phyloP scores from a whole-genome alignment of 1,140 invertebrate species.

The Drosophila micromelanica region DNA sequence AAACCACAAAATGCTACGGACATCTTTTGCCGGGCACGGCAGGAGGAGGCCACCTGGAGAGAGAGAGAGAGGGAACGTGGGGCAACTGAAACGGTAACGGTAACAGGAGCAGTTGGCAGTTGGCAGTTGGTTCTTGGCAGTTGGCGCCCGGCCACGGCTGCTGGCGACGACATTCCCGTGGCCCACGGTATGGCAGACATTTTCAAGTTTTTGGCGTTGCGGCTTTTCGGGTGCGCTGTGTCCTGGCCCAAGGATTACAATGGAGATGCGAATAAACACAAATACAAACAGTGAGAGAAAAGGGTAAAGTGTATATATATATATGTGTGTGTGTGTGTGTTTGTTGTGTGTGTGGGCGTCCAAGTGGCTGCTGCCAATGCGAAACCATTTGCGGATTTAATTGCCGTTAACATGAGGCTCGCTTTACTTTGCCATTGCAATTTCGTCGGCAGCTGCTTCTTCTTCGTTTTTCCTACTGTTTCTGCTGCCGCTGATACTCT shows the following conservation, averaged over 20 bases:
- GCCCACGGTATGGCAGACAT: slow-evolving; percentile 59
- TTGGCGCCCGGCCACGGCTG: neutral
- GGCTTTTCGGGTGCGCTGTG: slow-evolving; percentile 53
- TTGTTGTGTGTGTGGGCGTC: neutral
- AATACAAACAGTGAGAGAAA: neutral
- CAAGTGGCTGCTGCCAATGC: slow-evolving; percentile 53
- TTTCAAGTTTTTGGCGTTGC: slow-evolving; percentile 74
- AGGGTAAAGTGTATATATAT: too few species aligned
- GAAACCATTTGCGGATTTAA: slow-evolving; percentile 81
- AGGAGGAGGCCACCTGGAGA: neutral
- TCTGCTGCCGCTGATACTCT: neutral
- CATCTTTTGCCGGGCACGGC: slow-evolving; percentile 57
- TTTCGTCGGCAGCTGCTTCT: slow-evolving; percentile 4
- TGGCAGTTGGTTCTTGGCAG: neutral
- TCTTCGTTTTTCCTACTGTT: slow-evolving; percentile 4
- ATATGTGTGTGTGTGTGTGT: neutral
- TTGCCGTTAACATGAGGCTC: slow-evolving; percentile 78
- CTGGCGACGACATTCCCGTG: slow-evolving; percentile 29
- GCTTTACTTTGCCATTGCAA: slow-evolving; percentile 43
- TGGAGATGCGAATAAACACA: slow-evolving; percentile 25
- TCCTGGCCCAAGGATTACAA: slow-evolving; percentile 33
- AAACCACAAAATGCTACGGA: slow-evolving; percentile 81
- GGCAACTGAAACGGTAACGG: neutral
- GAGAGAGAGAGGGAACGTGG: too few species aligned
- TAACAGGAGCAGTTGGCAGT: neutral